Evolutionary conservation across 2,888 invertebrate species (phyloP).

Genomic region (Megamerina dolium): DNA sequence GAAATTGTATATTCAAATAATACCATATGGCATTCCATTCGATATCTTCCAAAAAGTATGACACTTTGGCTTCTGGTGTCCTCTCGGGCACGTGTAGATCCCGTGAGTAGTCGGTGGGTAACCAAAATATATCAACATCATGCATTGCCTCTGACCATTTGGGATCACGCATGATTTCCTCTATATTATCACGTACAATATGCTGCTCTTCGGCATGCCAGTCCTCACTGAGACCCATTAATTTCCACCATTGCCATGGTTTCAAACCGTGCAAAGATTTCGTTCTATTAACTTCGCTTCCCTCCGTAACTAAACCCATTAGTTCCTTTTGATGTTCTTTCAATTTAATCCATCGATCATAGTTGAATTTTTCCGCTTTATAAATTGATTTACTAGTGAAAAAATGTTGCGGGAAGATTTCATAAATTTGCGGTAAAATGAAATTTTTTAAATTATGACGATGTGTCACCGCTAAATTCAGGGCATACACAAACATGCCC

Average conservation of each 20-base stretch:
- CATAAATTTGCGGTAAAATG: conserved; percentile 66
- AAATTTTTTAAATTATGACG: conserved; percentile 61
- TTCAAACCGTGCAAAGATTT: conserved; percentile 33
- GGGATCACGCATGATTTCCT: conserved; percentile 27
- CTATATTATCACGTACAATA: conserved; percentile 33
- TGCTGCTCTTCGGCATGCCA: conserved; percentile 33
- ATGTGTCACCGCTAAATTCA: conserved; percentile 60
- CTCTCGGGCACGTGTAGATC: conserved; percentile 51
- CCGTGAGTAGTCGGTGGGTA: conserved; percentile 58
- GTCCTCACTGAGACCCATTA: conserved; percentile 37
- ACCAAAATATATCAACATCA: conserved; percentile 33
- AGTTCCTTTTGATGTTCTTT: conserved; percentile 43
- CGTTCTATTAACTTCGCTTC: conserved; percentile 23
- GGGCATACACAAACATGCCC: conserved; percentile 60
- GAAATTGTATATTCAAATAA: conserved; percentile 55
- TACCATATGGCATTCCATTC: conserved; percentile 62
- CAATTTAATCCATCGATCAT: conserved; percentile 33
- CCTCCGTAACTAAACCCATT: conserved; percentile 46
- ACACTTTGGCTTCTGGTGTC: conserved; percentile 57
- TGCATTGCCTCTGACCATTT: conserved; percentile 27
- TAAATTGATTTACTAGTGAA: conserved; percentile 66
- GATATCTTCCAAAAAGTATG: conserved; percentile 67
- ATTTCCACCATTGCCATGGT: conserved; percentile 39
- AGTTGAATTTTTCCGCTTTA: conserved; percentile 57
- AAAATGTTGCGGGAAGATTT: conserved; percentile 72